Evolutionary conservation across 92 coral and sea anemone species (phyloP).

Genomic region (Ricordea florida): DNA sequence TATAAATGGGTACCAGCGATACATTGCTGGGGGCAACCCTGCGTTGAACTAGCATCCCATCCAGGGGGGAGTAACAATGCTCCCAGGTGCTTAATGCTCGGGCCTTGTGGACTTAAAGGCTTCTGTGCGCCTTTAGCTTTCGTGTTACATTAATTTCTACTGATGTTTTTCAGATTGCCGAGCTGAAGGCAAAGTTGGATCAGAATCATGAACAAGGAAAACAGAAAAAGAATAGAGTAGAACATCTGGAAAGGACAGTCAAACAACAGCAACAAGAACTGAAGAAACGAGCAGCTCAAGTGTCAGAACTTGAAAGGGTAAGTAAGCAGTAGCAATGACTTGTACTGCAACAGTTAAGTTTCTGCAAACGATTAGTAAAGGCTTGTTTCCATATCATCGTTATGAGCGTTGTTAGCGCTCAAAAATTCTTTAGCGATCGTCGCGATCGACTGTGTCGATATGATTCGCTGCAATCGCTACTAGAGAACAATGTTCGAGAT

Average conservation of each 20-base stretch:
- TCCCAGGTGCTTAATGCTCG: background rate
- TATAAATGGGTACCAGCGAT: too few species aligned
- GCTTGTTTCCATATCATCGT: too few species aligned
- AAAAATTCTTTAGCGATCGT: too few species aligned
- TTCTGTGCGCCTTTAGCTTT: background rate
- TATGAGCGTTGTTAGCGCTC: too few species aligned
- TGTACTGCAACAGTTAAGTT: too few species aligned
- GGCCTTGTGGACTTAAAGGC: background rate
- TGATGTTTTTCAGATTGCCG: slow-evolving; percentile 61
- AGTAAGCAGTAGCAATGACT: background rate
- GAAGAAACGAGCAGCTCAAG: slow-evolving; percentile 87
- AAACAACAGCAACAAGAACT: slow-evolving; percentile 94
- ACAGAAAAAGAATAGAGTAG: slow-evolving; percentile 80
- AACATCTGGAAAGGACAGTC: slow-evolving; percentile 86
- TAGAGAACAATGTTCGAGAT: too few species aligned
- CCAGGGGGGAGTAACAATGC: too few species aligned
- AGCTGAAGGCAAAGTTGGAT: slow-evolving; percentile 86
- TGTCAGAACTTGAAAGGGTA: slow-evolving; percentile 85
- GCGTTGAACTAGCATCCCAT: too few species aligned
- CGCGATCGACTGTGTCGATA: too few species aligned
- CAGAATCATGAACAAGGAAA: slow-evolving; percentile 79
- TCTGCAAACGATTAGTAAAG: too few species aligned
- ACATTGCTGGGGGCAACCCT: too few species aligned
- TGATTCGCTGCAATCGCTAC: too few species aligned
- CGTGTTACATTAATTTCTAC: background rate